Percentiles rank a stretch among this genome's conserved stretches.
phyloP scores from a whole-genome alignment of 2,113 vertebrate genomes.

The Trachemys scripta region DNA sequence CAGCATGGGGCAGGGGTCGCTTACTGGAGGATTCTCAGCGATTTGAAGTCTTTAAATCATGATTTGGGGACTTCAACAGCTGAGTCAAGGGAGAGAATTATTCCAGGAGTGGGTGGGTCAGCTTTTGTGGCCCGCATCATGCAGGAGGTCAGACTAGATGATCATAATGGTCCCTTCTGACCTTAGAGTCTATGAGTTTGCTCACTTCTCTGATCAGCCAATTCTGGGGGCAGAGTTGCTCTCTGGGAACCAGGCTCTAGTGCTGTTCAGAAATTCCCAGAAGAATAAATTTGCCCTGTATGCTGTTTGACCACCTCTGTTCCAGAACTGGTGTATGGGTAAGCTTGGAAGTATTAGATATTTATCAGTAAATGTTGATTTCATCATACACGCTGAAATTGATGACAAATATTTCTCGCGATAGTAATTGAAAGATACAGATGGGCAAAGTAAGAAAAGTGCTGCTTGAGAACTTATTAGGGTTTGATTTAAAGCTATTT shows the following conservation, averaged over 20 bases:
- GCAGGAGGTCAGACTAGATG: no score
- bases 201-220: not conserved
- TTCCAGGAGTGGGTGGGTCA: no score
- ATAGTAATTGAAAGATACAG: not conserved
- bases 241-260: not conserved
- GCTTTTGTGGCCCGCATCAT: no score
- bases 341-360: not conserved
- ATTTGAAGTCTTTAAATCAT: no score
- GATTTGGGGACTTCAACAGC: no score
- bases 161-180: no score
- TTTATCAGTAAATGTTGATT: not conserved
- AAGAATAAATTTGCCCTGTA: not conserved
- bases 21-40: no score
- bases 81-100: no score
- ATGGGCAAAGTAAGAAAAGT: not conserved
- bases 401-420: not conserved
- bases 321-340: not conserved
- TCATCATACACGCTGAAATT: not conserved
- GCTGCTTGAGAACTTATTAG: not conserved
- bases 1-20: no score
- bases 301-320: not conserved
- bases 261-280: not conserved
- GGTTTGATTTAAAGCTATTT: not conserved
- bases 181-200: no score
- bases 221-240: not conserved